These are phyloP conservation scores for Mimachlamys varia DNA, from an alignment of 2,888 invertebrate species.

Conservation along the genomic window DNA sequence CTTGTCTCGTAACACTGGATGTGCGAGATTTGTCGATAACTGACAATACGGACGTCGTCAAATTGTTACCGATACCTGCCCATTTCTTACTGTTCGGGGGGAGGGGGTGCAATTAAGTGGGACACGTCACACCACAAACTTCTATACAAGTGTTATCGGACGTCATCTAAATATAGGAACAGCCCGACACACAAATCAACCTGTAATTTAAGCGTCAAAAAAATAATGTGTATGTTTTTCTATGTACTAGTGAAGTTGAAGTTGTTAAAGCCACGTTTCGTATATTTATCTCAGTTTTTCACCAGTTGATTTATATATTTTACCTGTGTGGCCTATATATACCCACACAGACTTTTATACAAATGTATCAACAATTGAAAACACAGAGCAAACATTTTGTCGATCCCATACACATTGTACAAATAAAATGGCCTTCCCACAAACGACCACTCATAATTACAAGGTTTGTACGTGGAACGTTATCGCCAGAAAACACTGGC, in stretches of 20 bases:
- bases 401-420: not conserved
- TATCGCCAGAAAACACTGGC: not conserved
- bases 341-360: not conserved
- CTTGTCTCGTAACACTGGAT: not conserved
- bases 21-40: constrained; percentile 1
- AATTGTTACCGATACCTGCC: constrained; percentile 2
- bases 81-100: not conserved
- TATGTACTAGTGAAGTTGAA: not conserved
- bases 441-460: not conserved
- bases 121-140: not conserved
- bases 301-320: constrained; percentile 28
- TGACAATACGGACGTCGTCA: not conserved
- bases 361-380: not conserved
- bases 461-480: not conserved
- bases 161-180: not conserved
- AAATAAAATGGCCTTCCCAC: constrained; percentile 9
- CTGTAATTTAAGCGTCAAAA: constrained; percentile 9
- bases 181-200: not conserved
- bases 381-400: not conserved
- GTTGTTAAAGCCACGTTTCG: not conserved
- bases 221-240: not conserved
- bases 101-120: not conserved
- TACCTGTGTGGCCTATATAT: not conserved
- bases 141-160: not conserved
- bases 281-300: not conserved